Conservation (phyloP, 2,113 vertebrate genomes). For the Megaceryle maxima region DNA sequence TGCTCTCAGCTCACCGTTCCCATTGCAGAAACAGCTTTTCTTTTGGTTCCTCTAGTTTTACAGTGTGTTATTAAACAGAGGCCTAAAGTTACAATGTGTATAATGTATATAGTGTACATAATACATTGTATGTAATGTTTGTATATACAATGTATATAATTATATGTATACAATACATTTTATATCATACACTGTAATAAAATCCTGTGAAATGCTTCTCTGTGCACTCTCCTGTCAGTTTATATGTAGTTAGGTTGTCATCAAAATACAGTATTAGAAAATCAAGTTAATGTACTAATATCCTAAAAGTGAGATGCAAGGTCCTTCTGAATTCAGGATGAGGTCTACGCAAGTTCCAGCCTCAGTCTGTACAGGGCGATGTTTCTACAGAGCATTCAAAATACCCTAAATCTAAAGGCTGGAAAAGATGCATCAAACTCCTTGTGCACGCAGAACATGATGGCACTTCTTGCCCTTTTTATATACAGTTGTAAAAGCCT, state of each 20-base stretch:
- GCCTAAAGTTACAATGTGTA: background rate
- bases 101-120: background rate
- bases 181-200: background rate
- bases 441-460: background rate
- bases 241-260: background rate
- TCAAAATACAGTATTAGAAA: background rate
- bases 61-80: background rate
- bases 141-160: background rate
- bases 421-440: background rate
- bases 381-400: background rate
- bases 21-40: background rate
- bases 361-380: too few species aligned
- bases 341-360: background rate
- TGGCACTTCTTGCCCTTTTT: background rate
- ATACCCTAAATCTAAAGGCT: background rate
- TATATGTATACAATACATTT: background rate
- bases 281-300: background rate
- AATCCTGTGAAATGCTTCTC: background rate
- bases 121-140: background rate
- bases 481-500: background rate
- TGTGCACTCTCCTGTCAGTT: background rate
- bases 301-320: background rate
- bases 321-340: background rate
- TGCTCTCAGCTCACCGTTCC: background rate
- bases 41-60: background rate